phyloP scores from a whole-genome alignment of 2,797 vertebrate genomes.

The Amazona ochrocephala region DNA sequence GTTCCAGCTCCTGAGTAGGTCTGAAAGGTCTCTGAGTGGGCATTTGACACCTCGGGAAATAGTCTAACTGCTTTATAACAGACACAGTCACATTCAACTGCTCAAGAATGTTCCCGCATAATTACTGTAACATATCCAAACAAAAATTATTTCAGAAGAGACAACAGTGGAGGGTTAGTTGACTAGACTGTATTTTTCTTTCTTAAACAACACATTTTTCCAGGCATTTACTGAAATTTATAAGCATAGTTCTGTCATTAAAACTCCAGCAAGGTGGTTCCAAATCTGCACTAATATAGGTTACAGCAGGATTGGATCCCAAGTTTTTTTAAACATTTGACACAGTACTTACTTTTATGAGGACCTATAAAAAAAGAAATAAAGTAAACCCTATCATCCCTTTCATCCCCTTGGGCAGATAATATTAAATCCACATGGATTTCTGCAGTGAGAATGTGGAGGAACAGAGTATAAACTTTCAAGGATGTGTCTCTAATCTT shows the following conservation, averaged over 20 bases:
- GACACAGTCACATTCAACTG: background rate
- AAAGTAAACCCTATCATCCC: constrained; percentile 15
- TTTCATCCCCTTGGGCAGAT: background rate
- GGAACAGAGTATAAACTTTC: background rate
- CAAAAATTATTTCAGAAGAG: background rate
- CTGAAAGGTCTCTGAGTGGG: background rate
- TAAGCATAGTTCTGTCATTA: background rate
- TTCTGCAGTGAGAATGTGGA: background rate
- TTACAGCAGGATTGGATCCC: background rate
- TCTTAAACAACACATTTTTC: background rate
- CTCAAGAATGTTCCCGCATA: background rate
- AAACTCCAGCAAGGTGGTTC: background rate
- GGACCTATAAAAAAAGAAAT: constrained; percentile 13
- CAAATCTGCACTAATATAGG: background rate
- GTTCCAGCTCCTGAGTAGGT: background rate
- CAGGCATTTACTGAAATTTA: constrained; percentile 31
- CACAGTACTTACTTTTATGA: constrained; percentile 44
- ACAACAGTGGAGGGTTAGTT: background rate
- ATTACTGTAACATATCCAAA: background rate
- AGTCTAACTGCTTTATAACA: background rate
- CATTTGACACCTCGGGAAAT: background rate
- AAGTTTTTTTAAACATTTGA: constrained; percentile 40
- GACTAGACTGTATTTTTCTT: constrained; percentile 17
- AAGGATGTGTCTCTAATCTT: background rate
- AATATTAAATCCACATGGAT: constrained; percentile 25